Evolutionary conservation across 2,888 invertebrate genomes (phyloP).

Genomic region (Eupithecia pulchellata): DNA sequence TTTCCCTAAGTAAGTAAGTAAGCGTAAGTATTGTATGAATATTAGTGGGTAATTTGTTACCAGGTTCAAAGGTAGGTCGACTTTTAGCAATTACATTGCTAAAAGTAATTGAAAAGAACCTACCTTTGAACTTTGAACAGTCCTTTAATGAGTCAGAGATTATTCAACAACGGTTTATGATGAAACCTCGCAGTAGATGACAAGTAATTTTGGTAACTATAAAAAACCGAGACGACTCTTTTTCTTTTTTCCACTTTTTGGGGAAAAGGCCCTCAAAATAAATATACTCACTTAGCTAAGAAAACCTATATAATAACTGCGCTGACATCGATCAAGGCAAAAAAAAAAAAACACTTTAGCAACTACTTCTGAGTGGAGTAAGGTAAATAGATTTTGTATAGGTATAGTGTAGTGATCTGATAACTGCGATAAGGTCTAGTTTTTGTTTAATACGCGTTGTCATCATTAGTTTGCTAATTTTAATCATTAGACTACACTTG

Average conservation of each 20-base stretch:
- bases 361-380: background rate
- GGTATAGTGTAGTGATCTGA: background rate
- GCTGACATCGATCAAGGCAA: too few relatives aligned
- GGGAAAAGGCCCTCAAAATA: background rate
- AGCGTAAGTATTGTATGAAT: too few relatives aligned
- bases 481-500: slow-evolving; percentile 8
- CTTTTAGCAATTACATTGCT: too few relatives aligned
- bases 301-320: too few relatives aligned
- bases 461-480: slow-evolving; percentile 5
- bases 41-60: background rate
- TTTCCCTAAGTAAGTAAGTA: background rate
- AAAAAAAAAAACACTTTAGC: background rate
- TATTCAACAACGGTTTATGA: background rate
- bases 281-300: too few relatives aligned
- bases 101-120: too few relatives aligned
- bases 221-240: background rate
- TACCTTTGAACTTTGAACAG: background rate
- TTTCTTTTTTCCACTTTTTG: background rate
- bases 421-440: background rate
- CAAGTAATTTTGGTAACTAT: background rate
- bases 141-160: background rate
- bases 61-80: background rate
- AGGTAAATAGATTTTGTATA: background rate
- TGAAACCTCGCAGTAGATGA: background rate
- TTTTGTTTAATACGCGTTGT: background rate